A percentile compares a stretch with the other conserved stretches of the same genome.
These are phyloP conservation scores for Leptopilina boulardi DNA, from an alignment of 1,140 invertebrate genomes.

Conservation along the genomic window DNA sequence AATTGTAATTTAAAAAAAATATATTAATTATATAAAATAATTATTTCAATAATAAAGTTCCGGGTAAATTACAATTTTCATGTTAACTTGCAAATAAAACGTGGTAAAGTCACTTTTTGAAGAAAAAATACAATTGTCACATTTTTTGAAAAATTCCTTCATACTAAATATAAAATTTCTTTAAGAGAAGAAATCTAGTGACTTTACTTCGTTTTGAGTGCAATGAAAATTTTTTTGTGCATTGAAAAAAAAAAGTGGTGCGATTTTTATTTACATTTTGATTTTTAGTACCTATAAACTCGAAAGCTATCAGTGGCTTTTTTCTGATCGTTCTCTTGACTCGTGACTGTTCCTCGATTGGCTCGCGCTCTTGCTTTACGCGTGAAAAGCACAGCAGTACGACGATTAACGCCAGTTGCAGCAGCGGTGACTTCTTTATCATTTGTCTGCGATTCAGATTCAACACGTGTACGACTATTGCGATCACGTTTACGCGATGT, in stretches of 20 bases:
- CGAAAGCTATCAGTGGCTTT: slow-evolving; percentile 78
- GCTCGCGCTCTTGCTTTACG: slow-evolving; percentile 81
- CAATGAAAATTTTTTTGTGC: no score
- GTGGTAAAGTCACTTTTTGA: no score
- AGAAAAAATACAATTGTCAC: no score
- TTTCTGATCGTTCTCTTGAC: slow-evolving; percentile 65
- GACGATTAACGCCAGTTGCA: slow-evolving; percentile 82
- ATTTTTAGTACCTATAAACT: slow-evolving; percentile 72
- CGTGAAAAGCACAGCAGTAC: slow-evolving; percentile 89
- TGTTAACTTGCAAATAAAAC: no score
- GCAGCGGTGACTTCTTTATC: slow-evolving; percentile 69
- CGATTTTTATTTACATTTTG: background rate
- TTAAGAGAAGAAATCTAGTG: no score
- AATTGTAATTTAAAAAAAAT: no score
- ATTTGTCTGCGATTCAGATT: slow-evolving; percentile 60
- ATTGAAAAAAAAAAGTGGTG: background rate
- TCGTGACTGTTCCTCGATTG: slow-evolving; percentile 67
- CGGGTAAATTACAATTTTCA: no score
- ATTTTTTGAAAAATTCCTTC: no score
- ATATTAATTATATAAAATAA: no score
- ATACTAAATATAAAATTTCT: no score
- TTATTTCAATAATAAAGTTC: no score
- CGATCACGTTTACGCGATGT: slow-evolving; percentile 68
- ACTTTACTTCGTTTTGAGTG: no score
- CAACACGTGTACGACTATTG: slow-evolving; percentile 64